Base-by-base conservation (phyloP, 2,797 vertebrate genomes). In the Xenopus petersii region DNA sequence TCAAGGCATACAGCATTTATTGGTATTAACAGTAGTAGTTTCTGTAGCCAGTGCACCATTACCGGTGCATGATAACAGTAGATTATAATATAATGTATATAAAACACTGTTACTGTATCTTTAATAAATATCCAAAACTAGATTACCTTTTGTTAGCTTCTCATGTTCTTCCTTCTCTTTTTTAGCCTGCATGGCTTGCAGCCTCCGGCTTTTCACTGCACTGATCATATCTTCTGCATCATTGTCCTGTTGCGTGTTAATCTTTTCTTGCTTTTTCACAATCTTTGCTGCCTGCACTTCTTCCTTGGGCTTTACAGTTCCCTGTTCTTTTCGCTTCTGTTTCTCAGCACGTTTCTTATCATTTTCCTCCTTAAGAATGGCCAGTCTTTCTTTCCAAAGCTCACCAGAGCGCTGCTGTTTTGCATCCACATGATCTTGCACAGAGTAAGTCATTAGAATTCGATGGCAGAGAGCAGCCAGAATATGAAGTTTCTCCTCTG, bases 381-480 rank as follows among this genome's bases (percentile, higher is more conserved):
- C 96, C 1, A 98, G 84, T 0, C 97, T 93, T 76, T 99, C 98
- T 84, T 95, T 98, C 95, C 96, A 98, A 42, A 98, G 82, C 82
- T 98, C 97, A 0, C 91, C 95, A 0, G 96, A 94, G 0, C 89
- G 88, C 64, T 98, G 96, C 79, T 98, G 97, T 81, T 92, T 93
- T n/a, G 92, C 84, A 10, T 99, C 96, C 36, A 99, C 93, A 0
- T 99, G 96, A 79, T 99, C 96, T 81, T 97, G 96, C 60, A 98
- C 94, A 0, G 96, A 98, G 82, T 99, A 98, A 0, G 97, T 99
- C 96, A 98, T 98, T 1, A 99, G 93, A 74, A 99, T 98, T 36
- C 98, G 94, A 85, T 99, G 95, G 81, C 95, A 98, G 30, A 99
- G 90, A 0, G 96, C 96, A 26, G 94, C 90, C 11, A 99, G 87